A percentile compares a stretch with the other conserved stretches of the same genome.
These are phyloP conservation scores for Syrphus vitripennis DNA, from an alignment of 2,888 invertebrate genomes.

Conservation along the genomic window DNA sequence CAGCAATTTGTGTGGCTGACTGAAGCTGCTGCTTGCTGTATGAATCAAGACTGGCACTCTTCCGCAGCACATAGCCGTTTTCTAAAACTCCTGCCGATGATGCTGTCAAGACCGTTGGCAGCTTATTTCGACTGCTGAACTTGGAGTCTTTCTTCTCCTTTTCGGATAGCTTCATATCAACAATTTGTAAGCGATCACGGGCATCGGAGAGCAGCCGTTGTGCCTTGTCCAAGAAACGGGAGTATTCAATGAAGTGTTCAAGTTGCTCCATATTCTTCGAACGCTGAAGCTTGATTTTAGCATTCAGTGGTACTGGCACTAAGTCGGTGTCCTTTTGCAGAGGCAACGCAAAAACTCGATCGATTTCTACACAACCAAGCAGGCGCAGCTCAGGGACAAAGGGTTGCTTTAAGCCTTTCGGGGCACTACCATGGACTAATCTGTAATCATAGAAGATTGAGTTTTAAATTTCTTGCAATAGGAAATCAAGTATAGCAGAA, in stretches of 20 bases:
- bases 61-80: constrained; percentile 87
- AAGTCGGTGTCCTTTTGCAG: constrained; percentile 91
- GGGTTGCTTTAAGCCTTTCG: constrained; percentile 90
- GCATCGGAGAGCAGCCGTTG: constrained; percentile 88
- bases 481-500: not conserved
- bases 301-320: constrained; percentile 91
- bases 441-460: constrained; percentile 72
- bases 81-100: constrained; percentile 78
- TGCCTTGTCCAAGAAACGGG: constrained; percentile 89
- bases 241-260: constrained; percentile 88
- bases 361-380: constrained; percentile 92
- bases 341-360: constrained; percentile 90
- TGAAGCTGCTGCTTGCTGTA: constrained; percentile 77
- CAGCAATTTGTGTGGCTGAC: constrained; percentile 84
- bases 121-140: constrained; percentile 78
- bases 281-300: constrained; percentile 91
- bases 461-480: not conserved
- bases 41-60: constrained; percentile 90
- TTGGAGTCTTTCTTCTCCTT: constrained; percentile 81
- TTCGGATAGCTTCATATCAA: constrained; percentile 91
- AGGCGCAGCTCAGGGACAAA: constrained; percentile 93
- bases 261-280: constrained; percentile 92
- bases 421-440: constrained; percentile 94
- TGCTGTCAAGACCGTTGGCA: constrained; percentile 80
- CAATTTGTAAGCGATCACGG: constrained; percentile 88